These are phyloP conservation scores for Phalacrocorax brasilianus DNA, from an alignment of 2,113 vertebrate genomes.

Conservation along the genomic window DNA sequence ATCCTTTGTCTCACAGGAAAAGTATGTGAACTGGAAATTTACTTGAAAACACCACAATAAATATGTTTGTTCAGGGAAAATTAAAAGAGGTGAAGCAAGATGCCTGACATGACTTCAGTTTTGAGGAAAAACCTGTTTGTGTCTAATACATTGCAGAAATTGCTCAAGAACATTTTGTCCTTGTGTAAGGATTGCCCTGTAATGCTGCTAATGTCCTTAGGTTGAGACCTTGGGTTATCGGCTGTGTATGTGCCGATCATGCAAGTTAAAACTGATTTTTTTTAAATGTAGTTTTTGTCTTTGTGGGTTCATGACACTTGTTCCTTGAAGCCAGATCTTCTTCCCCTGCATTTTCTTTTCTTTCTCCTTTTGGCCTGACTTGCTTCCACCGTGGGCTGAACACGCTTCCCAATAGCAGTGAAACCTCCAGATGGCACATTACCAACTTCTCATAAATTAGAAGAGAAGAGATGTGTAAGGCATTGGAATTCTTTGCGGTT, in stretches of 20 bases:
- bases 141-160: slow-evolving; percentile 45
- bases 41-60: slow-evolving; percentile 40
- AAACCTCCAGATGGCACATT: slow-evolving; percentile 65
- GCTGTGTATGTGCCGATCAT: slow-evolving; percentile 20
- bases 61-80: slow-evolving; percentile 63
- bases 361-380: slow-evolving; percentile 21
- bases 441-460: slow-evolving; percentile 57
- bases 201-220: slow-evolving; percentile 56
- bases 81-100: slow-evolving; percentile 42
- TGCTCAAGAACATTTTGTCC: slow-evolving; percentile 64
- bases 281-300: slow-evolving; percentile 15
- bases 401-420: neutral
- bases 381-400: neutral
- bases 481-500: slow-evolving; percentile 57
- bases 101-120: slow-evolving; percentile 44
- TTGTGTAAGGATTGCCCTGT: slow-evolving; percentile 48
- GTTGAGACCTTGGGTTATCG: slow-evolving; percentile 52
- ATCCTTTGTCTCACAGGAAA: neutral
- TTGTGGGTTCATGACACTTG: slow-evolving; percentile 17
- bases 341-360: slow-evolving; percentile 22
- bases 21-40: slow-evolving; percentile 9
- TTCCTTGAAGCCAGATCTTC: slow-evolving; percentile 29
- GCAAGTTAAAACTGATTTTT: slow-evolving; percentile 44
- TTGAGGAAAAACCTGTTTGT: slow-evolving; percentile 56
- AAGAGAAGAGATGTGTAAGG: neutral